Conservation (phyloP, 1,140 invertebrate species). For the Cotesia glomerata region DNA sequence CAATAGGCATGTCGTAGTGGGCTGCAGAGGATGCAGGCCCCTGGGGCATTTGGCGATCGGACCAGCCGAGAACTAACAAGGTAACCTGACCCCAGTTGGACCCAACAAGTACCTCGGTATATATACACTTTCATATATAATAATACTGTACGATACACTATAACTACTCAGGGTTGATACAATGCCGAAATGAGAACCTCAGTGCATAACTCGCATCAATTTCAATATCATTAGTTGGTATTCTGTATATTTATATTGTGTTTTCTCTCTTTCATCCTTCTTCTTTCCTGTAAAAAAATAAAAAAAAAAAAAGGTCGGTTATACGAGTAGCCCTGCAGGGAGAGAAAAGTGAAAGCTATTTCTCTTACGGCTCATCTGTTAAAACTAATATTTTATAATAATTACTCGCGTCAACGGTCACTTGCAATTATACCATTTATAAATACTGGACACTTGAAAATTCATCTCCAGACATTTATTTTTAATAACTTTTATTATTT, state of each 20-base stretch:
- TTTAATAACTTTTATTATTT: background rate
- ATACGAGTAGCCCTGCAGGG: slow-evolving; percentile 1
- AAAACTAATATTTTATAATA: slow-evolving; percentile 33
- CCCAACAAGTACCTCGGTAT: background rate
- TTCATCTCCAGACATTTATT: background rate
- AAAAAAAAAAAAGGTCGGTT: background rate
- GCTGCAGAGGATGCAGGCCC: slow-evolving; percentile 2
- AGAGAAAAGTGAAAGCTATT: slow-evolving; percentile 30
- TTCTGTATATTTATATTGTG: slow-evolving; percentile 15
- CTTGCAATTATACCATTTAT: slow-evolving; percentile 22
- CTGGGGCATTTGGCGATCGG: slow-evolving; percentile 26
- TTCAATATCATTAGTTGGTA: slow-evolving; percentile 41
- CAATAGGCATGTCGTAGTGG: background rate
- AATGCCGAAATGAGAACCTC: slow-evolving; percentile 34
- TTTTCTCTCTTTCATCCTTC: background rate
- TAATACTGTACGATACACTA: no score
- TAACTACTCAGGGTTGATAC: slow-evolving; percentile 25
- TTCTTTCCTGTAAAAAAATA: background rate
- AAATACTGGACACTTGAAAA: background rate
- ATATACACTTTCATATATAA: background rate
- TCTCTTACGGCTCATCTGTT: slow-evolving; percentile 21
- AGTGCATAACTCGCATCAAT: slow-evolving; percentile 41
- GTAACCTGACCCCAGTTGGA: slow-evolving; percentile 36
- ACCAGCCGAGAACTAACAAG: slow-evolving; percentile 40
- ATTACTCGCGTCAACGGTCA: slow-evolving; percentile 30